phyloP scores from a whole-genome alignment of 2,797 vertebrate species.

The Etheostoma nigrum region DNA sequence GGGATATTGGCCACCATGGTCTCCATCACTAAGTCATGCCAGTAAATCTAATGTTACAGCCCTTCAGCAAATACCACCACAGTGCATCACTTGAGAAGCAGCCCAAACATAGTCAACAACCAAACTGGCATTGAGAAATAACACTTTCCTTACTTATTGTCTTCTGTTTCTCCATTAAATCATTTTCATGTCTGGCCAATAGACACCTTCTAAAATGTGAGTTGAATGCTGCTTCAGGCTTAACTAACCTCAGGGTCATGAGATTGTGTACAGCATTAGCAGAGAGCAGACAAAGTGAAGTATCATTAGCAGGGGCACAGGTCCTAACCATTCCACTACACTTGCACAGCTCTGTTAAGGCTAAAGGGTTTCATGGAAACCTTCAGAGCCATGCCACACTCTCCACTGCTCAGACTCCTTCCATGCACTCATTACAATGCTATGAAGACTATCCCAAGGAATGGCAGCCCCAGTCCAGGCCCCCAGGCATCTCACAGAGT shows the following conservation, averaged over 20 bases:
- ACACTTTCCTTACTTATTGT: slow-evolving; percentile 19
- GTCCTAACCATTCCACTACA: slow-evolving; percentile 41
- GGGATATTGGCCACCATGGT: slow-evolving; percentile 57
- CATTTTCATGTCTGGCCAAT: slow-evolving; percentile 6
- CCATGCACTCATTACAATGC: slow-evolving; percentile 64
- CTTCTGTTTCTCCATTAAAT: slow-evolving; percentile 12
- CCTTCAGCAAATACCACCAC: slow-evolving; percentile 50
- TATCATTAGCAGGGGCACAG: slow-evolving; percentile 37
- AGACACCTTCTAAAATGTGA: slow-evolving; percentile 18
- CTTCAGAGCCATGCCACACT: slow-evolving; percentile 33
- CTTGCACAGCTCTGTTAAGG: slow-evolving; percentile 33
- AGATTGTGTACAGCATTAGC: slow-evolving; percentile 26
- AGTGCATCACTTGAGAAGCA: slow-evolving; percentile 49
- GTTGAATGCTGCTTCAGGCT: slow-evolving; percentile 20
- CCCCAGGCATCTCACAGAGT: slow-evolving; percentile 53
- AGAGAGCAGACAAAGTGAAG: slow-evolving; percentile 42
- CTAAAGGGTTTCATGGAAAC: slow-evolving; percentile 47
- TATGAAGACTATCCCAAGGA: slow-evolving; percentile 50
- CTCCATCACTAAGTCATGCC: slow-evolving; percentile 55
- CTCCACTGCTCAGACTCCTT: slow-evolving; percentile 48
- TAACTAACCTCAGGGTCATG: slow-evolving; percentile 31
- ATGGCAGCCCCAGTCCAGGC: slow-evolving; percentile 43
- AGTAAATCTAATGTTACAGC: slow-evolving; percentile 63
- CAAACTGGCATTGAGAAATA: slow-evolving; percentile 36
- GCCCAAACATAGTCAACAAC: slow-evolving; percentile 44